Conservation (phyloP, 2,797 vertebrate genomes). For the Nyctibius grandis region DNA sequence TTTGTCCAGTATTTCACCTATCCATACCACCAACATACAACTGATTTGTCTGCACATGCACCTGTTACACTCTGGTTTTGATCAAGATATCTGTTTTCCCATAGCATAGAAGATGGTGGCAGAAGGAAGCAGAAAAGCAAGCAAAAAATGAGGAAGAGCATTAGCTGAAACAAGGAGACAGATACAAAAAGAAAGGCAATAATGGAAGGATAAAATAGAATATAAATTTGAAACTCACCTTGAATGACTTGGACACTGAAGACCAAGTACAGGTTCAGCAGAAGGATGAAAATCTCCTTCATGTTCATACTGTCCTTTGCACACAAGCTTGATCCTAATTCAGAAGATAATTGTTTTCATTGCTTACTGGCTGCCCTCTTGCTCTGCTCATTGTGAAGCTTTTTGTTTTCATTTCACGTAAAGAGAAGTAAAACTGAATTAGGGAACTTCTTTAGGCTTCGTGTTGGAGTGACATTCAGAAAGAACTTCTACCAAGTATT, state of each 20-base stretch:
- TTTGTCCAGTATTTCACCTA: background rate
- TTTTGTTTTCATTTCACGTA: background rate
- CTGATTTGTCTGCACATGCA: background rate
- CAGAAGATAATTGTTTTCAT: background rate
- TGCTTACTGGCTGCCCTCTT: background rate
- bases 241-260: background rate
- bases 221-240: conserved; percentile 38
- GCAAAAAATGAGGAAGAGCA: background rate
- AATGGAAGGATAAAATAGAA: background rate
- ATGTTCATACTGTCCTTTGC: background rate
- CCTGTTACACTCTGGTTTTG: background rate
- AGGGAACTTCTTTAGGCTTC: background rate
- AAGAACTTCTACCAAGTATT: background rate
- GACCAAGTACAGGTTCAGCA: conserved; percentile 2
- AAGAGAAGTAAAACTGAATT: conserved; percentile 44
- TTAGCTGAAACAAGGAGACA: background rate
- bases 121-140: background rate
- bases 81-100: background rate
- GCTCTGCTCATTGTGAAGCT: background rate
- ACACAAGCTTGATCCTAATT: background rate
- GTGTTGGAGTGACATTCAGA: background rate
- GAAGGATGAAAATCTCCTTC: background rate
- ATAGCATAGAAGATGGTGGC: background rate
- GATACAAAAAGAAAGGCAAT: background rate
- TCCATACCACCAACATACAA: background rate